Percentiles rank a stretch among this genome's conserved stretches.
phyloP scores from a whole-genome alignment of 2,113 vertebrate genomes.

The Ploceus nigricollis region DNA sequence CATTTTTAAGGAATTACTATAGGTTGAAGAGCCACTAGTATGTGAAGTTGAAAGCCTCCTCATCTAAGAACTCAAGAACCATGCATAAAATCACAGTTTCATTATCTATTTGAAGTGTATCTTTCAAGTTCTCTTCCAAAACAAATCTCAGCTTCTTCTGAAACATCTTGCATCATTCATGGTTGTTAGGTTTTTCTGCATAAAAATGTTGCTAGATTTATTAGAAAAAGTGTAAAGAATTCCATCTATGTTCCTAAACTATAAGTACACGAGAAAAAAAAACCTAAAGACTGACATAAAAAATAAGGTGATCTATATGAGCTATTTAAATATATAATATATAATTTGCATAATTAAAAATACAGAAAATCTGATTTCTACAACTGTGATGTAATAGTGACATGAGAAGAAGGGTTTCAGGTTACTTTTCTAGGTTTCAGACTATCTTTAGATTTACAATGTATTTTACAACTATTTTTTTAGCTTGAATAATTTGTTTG shows the following conservation, averaged over 20 bases:
- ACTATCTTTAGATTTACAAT: not conserved
- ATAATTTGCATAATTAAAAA: not conserved
- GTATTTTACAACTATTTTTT: not conserved
- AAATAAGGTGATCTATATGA: not conserved
- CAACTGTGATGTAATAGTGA: not conserved
- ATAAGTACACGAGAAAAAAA: not conserved
- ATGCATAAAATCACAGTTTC: not conserved
- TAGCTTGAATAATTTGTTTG: not conserved
- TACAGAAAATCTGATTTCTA: not conserved
- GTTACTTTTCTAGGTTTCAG: no score
- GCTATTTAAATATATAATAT: not conserved
- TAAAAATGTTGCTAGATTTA: not conserved
- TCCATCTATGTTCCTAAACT: not conserved
- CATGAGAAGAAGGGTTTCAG: not conserved
- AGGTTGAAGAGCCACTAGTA: not conserved
- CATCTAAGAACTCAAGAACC: not conserved
- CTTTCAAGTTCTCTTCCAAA: not conserved
- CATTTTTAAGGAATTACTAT: not conserved
- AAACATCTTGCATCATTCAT: not conserved
- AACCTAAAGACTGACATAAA: not conserved
- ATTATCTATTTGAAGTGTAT: not conserved
- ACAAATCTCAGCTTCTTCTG: not conserved
- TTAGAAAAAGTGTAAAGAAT: not conserved
- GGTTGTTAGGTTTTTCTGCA: not conserved
- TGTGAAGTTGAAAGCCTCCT: not conserved